Evolutionary conservation across 2,797 vertebrate species (phyloP), one percentile per base, ranked within the genome.

Genomic region (Premnoplex brunnescens): DNA sequence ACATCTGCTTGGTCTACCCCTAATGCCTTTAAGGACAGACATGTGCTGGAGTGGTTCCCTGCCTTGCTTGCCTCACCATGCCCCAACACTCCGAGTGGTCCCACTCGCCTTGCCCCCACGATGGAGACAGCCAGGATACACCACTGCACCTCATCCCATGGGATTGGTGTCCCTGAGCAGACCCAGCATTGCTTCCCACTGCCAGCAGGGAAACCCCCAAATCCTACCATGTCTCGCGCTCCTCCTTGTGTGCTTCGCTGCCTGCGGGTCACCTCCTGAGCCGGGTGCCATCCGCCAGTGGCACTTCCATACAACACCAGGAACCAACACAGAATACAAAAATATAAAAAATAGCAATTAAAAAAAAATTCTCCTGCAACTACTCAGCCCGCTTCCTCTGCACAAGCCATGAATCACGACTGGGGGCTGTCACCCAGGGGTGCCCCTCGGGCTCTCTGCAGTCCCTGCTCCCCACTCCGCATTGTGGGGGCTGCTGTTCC

Each of bases 211-310:
- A 78, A 30, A 55, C 34, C 43, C 54, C 34, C 15, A 71, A 78
- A 44, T 58, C 97, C 64, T 97, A 98, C 97, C 97, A 97, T 97
- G 62, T 92, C 85, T 91, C 0, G 49, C 39, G 0, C 19, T 66
- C 80, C 77, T 95, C 69, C 54, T 95, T 17, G 2, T 32, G 54
- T 9, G 39, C 44, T 80, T 72, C 74, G 17, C 39, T 2, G 5
- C 73, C 75, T 2, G 24, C 1, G 7, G 3, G 60, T 88, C 89
- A 93, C 89, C 83, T 69, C 88, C 66, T 4, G 32, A 54, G 56
- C 6, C 2, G 16, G 75, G 63, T 6, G 22, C 55, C 2, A 8
- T 66, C 58, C 4, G 4, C 62, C 56, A 20, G n/a, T 6, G 19
- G 34, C 26, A 8, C 36, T 67, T 71, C 58, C 51, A 49, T 34